These are phyloP conservation scores for Macrophya annulata DNA, from an alignment of 2,888 invertebrate species.

Conservation along the genomic window DNA sequence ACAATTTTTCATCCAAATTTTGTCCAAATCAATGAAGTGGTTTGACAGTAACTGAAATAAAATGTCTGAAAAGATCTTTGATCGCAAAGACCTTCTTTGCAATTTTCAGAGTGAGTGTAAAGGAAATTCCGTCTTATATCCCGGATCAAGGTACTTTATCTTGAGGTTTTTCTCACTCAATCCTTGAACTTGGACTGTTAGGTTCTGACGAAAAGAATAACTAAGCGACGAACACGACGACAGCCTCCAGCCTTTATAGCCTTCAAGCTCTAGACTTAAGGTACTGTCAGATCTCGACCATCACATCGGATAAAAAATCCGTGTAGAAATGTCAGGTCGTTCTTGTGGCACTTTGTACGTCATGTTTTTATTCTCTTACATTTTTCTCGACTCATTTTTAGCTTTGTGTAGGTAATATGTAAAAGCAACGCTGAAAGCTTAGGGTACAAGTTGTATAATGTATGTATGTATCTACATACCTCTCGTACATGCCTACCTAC, in stretches of 20 bases:
- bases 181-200: conserved; percentile 13
- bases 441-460: conserved; percentile 3
- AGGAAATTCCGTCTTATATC: neutral
- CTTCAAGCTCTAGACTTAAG: neutral
- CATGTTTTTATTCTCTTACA: conserved; percentile 35
- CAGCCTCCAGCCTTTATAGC: neutral
- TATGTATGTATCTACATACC: neutral
- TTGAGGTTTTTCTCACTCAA: neutral
- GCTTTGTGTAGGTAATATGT: neutral
- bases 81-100: neutral
- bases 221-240: neutral
- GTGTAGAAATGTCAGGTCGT: conserved; percentile 7
- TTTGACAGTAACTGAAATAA: neutral
- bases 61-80: neutral
- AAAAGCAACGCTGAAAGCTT: conserved; percentile 4
- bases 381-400: conserved; percentile 11
- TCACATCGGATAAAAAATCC: conserved; percentile 1
- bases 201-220: neutral
- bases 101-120: neutral
- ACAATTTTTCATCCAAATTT: neutral
- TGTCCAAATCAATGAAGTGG: neutral
- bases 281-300: conserved; percentile 1
- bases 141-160: neutral
- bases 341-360: conserved; percentile 22
- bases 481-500: neutral